Evolutionary conservation across 2,113 vertebrate genomes (phyloP), one percentile per base, ranked within the genome.

Genomic region (Lonchura striata): DNA sequence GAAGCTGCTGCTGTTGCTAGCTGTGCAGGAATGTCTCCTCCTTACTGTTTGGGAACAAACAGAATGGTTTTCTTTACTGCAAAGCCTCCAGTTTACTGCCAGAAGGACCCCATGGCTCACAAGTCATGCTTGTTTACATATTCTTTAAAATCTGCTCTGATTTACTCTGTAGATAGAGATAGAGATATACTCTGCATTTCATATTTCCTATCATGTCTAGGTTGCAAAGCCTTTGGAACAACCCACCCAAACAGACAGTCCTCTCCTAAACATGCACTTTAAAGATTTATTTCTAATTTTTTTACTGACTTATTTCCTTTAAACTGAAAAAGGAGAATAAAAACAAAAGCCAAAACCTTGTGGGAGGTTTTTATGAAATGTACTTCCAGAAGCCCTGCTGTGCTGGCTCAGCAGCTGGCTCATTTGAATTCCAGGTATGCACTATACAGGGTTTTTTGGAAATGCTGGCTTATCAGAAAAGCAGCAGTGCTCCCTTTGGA

Each of bases 371-470:
- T 80, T 57, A 82, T 84, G 82, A 88, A 93, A 93, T 37, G 66
- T 60, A 88, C 37, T 90, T 95, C 41, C 28, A 90, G 65, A 85
- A 82, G 46, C 12, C 74, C 87, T 72, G 54, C 94, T 76, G 81
- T 69, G 78, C 78, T 96, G 81, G 86, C 81, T 94, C 94, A 94
- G 91, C 83, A 95, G 74, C 77, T 82, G 46, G 61, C 47, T 96
- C 53, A 75, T 96, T 91, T 84, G 69, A 92, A 94, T 93, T 94
- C 56, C 92, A 86, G 88, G 91, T 95, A 96, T 56, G 69, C 24
- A 44, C 52, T 75, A 84, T 19, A 90, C 31, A 84, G n/a, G 18
- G 15, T 3, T 64, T 71, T 92, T 88, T 68, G 11, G 44, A 94
- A 89, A 76, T 2, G 6, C 61, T 79, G 66, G 41, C 70, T 72